Percentiles rank a stretch among this genome's conserved stretches.
These are phyloP conservation scores for Lophius piscatorius DNA, from an alignment of 2,113 vertebrate genomes.

Conservation along the genomic window DNA sequence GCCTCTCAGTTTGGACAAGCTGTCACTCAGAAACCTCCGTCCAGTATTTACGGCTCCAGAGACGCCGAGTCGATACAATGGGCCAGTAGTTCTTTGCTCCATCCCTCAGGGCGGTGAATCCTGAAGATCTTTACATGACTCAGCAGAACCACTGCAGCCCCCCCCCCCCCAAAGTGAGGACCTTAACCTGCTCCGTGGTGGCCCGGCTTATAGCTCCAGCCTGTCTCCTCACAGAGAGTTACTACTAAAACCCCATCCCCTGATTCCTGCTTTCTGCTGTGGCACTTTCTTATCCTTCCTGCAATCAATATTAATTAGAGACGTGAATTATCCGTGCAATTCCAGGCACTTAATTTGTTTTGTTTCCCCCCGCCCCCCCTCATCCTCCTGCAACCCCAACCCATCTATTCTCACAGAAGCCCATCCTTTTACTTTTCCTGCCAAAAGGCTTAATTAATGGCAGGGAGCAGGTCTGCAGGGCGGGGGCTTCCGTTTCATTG, in stretches of 20 bases:
- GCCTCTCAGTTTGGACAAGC: no score
- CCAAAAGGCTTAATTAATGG: conserved; percentile 75
- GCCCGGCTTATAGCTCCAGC: conserved; percentile 11
- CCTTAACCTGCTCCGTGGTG: no score
- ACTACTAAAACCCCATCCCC: conserved; percentile 47
- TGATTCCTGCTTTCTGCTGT: conserved; percentile 60
- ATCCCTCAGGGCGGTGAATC: no score
- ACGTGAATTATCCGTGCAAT: conserved; percentile 69
- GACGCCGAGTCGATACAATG: no score
- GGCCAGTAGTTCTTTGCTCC: no score
- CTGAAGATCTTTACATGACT: no score
- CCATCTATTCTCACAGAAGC: conserved; percentile 50
- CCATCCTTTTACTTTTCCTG: conserved; percentile 52
- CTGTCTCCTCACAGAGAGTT: conserved; percentile 43
- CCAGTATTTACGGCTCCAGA: no score
- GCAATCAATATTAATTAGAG: conserved; percentile 75
- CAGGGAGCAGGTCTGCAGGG: conserved; percentile 27
- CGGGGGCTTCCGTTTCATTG: conserved; percentile 34
- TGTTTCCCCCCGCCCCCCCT: conserved; percentile 18
- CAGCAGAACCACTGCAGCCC: no score
- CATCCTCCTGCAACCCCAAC: conserved; percentile 22
- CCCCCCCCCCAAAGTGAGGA: no score
- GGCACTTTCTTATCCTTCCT: conserved; percentile 58
- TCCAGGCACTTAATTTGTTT: conserved; percentile 69
- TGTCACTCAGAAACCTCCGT: no score